Conservation (phyloP, 1,140 invertebrate genomes). For the Neuroterus valhalla region DNA sequence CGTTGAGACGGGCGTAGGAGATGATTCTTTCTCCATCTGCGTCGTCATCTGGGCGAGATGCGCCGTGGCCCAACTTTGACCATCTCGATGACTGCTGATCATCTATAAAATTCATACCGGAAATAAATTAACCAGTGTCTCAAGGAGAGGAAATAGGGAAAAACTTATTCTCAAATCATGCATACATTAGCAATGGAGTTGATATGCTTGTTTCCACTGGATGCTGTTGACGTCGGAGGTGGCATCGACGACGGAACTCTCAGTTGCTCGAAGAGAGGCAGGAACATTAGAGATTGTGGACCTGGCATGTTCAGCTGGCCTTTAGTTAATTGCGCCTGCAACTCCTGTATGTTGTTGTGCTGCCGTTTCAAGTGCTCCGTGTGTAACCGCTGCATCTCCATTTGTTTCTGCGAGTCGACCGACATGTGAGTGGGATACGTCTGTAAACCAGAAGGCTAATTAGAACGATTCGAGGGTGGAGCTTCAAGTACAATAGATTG, state of each 20-base stretch:
- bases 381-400: conserved; percentile 75
- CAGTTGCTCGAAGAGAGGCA: conserved; percentile 79
- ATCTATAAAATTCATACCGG: conserved; percentile 56
- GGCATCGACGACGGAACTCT: conserved; percentile 67
- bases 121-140: background rate
- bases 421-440: conserved; percentile 69
- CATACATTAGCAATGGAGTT: conserved; percentile 73
- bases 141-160: background rate
- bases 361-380: conserved; percentile 75
- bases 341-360: conserved; percentile 77
- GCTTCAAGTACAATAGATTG: conserved; percentile 27
- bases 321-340: conserved; percentile 76
- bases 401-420: conserved; percentile 74
- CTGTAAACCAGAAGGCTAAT: conserved; percentile 57
- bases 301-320: conserved; percentile 67
- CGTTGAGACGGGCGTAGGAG: conserved; percentile 73
- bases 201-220: conserved; percentile 73
- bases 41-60: conserved; percentile 68
- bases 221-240: conserved; percentile 69
- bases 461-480: conserved; percentile 32
- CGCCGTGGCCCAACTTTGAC: conserved; percentile 67
- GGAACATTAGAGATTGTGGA: conserved; percentile 77
- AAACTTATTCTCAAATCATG: background rate
- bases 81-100: conserved; percentile 69
- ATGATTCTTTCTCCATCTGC: conserved; percentile 69